Conservation (phyloP, 2,888 invertebrate species). For the Chironomus riparius region DNA sequence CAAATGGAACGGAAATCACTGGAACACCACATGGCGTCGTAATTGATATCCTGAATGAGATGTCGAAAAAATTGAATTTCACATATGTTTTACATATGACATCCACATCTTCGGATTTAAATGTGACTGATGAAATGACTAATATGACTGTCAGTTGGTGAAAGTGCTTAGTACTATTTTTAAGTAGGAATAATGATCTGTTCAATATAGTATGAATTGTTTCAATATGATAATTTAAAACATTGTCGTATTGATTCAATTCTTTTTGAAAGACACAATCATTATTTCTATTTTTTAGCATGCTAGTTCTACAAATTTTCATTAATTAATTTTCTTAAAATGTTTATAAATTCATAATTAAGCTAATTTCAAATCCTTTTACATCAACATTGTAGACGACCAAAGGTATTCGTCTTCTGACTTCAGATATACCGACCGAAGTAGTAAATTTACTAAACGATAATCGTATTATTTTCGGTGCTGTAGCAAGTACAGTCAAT, state of each 20-base stretch:
- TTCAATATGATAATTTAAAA: no score
- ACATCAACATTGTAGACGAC: background rate
- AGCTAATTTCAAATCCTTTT: background rate
- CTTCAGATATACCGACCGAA: slow-evolving; percentile 24
- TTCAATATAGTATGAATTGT: no score
- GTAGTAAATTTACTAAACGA: background rate
- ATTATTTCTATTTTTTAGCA: no score
- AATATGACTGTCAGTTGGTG: slow-evolving; percentile 35
- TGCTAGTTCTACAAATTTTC: no score
- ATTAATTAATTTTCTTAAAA: background rate
- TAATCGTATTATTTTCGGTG: slow-evolving; percentile 34
- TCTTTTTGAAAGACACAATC: no score
- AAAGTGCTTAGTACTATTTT: no score
- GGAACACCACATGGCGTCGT: slow-evolving; percentile 59
- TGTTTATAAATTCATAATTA: background rate
- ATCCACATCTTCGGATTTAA: slow-evolving; percentile 33
- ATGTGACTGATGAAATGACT: slow-evolving; percentile 25
- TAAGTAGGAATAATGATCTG: no score
- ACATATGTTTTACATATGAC: slow-evolving; percentile 46
- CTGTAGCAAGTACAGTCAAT: slow-evolving; percentile 39
- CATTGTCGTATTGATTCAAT: no score
- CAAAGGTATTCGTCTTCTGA: slow-evolving; percentile 19
- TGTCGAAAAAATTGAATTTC: slow-evolving; percentile 71
- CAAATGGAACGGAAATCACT: slow-evolving; percentile 50
- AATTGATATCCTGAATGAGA: slow-evolving; percentile 68